Percentiles rank a stretch among this genome's conserved stretches.
Evolutionary conservation across 2,113 vertebrate genomes (phyloP).

Genomic region (Agelaius phoeniceus): DNA sequence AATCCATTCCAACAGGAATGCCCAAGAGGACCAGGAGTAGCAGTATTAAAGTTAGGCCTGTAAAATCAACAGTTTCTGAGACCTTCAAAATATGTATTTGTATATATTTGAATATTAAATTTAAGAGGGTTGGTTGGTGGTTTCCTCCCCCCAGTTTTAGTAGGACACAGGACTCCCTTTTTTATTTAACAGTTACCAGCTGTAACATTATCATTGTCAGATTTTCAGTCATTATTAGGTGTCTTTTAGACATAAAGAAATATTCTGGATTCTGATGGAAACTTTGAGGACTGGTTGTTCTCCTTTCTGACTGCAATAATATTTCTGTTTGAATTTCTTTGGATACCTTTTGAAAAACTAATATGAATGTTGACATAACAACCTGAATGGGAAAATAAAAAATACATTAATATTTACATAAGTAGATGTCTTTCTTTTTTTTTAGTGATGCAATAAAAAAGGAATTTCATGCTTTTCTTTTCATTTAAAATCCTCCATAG

Average conservation of each 20-base stretch:
- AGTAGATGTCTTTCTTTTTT: background rate
- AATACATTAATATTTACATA: background rate
- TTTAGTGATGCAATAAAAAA: background rate
- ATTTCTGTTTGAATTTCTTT: background rate
- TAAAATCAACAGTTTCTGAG: background rate
- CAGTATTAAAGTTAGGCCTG: background rate
- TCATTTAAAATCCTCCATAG: slow-evolving; percentile 50
- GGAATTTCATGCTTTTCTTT: background rate
- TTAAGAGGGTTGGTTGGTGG: background rate
- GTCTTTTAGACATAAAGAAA: background rate
- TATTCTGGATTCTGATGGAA: background rate
- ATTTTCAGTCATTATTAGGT: background rate
- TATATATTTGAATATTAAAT: background rate
- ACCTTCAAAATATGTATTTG: background rate
- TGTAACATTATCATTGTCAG: background rate
- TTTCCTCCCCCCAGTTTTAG: background rate
- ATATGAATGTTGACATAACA: background rate
- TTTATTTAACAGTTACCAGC: background rate
- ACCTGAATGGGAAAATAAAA: background rate
- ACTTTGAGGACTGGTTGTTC: background rate
- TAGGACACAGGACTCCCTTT: background rate
- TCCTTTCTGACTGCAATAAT: background rate
- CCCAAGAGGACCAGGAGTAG: background rate
- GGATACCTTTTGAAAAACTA: background rate
- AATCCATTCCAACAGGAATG: background rate